These are phyloP conservation scores for Netelia inedita DNA, from an alignment of 2,888 invertebrate species.

Conservation along the genomic window DNA sequence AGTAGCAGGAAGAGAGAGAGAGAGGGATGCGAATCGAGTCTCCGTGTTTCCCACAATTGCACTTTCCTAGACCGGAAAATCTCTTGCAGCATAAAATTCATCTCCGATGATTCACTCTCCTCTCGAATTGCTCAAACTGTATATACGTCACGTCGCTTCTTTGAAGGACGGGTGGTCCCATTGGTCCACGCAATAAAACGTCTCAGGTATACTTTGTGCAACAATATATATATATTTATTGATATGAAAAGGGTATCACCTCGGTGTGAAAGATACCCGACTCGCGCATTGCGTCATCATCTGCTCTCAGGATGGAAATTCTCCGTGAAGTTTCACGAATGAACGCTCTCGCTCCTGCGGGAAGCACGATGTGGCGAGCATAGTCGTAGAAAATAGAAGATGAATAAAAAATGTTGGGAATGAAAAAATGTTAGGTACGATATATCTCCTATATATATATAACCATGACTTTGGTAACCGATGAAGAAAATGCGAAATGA, in stretches of 20 bases:
- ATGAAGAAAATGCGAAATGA: conserved; percentile 44
- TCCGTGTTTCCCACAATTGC: conserved; percentile 19
- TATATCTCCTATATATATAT: background rate
- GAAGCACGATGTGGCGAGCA: background rate
- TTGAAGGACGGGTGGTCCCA: background rate
- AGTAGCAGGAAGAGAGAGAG: background rate
- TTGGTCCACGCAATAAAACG: background rate
- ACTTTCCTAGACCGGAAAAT: conserved; percentile 12
- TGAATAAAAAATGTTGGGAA: conserved; percentile 23
- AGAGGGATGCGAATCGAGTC: background rate
- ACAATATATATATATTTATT: background rate
- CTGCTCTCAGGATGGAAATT: conserved; percentile 2
- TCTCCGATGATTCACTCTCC: conserved; percentile 42
- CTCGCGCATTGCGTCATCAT: conserved; percentile 7
- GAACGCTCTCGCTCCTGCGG: background rate
- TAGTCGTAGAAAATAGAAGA: conserved; percentile 21
- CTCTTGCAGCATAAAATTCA: conserved; percentile 30
- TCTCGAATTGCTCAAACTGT: conserved; percentile 35
- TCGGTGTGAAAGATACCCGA: background rate
- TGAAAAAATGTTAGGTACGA: conserved; percentile 6
- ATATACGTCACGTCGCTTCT: background rate
- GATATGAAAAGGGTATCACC: background rate
- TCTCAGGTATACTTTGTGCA: background rate
- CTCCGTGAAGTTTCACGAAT: conserved; percentile 23
- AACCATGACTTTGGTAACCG: conserved; percentile 28